These are phyloP conservation scores for Sparus aurata DNA, from an alignment of 2,797 vertebrate species.

Conservation along the genomic window DNA sequence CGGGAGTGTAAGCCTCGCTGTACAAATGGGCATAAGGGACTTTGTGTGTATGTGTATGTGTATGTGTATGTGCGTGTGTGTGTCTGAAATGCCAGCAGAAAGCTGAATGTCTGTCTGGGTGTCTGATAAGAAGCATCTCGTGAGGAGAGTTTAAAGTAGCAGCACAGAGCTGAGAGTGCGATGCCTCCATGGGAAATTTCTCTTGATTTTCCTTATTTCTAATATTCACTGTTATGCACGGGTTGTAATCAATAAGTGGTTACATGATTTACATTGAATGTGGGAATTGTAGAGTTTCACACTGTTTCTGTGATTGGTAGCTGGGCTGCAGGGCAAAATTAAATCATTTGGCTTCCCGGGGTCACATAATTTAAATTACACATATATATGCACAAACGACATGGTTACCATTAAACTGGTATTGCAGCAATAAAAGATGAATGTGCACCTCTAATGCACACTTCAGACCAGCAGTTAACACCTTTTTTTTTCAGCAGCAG, in stretches of 20 bases:
- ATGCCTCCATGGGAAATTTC: slow-evolving; percentile 39
- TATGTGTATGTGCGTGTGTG: slow-evolving; percentile 34
- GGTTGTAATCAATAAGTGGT: not conserved
- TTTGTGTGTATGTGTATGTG: slow-evolving; percentile 52
- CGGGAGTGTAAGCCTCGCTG: slow-evolving; percentile 81
- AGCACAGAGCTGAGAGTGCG: slow-evolving; percentile 30
- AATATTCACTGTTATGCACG: not conserved
- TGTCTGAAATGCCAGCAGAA: slow-evolving; percentile 62
- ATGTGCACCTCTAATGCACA: not conserved
- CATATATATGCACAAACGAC: not conserved
- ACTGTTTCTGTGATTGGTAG: not conserved
- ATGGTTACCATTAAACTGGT: not conserved
- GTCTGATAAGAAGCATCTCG: slow-evolving; percentile 75
- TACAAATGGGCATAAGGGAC: slow-evolving; percentile 84
- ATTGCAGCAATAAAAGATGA: slow-evolving; percentile 2
- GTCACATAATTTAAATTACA: not conserved
- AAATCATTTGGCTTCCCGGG: not conserved
- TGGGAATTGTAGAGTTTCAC: not conserved
- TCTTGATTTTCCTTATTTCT: slow-evolving; percentile 20
- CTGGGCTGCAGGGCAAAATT: slow-evolving; percentile 4
- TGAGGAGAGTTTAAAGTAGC: slow-evolving; percentile 45
- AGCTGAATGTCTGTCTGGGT: slow-evolving; percentile 70
- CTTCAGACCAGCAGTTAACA: not conserved
- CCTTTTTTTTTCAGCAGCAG: not conserved
- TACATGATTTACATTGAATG: no score